Base-by-base conservation (phyloP, 2,888 invertebrate species). In the Galerucella calmariensis region DNA sequence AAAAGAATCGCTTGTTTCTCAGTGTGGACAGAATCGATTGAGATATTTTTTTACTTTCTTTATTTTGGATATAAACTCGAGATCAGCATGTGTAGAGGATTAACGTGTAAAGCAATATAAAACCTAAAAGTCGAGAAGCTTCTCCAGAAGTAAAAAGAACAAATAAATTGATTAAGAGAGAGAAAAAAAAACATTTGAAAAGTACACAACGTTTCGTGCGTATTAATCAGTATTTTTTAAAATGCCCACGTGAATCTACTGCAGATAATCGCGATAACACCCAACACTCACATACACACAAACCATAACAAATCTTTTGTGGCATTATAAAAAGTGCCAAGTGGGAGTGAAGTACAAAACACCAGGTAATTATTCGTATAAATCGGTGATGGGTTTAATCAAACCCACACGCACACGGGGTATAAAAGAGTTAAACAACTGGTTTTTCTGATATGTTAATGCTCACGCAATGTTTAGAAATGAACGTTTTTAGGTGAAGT, bases 301-400 rank as follows among this genome's bases (percentile, higher is more conserved):
- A 5, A 65, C 67, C 72, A 48, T 67, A 66, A 66, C 72, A 72
- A 72, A 72, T 72, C 72, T 72, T 72, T 66, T n/a, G 56, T 59
- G 66, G 65, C 59, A 72, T 72, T 72, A 66, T 66, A 67, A 72
- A 72, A 72, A 72, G 66, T 72, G 72, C 72, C 59, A 72, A 72
- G 72, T 66, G 66, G 72, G 72, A 72, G 66, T 72, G 66, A 72
- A 72, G 46, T 59, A 72, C 72, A 72, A 72, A 72, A 72, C 72
- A 53, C 66, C 20, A 59, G 35, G 70, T 70, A 74, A 70, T 71
- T 74, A 71, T 67, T 61, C 69, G 61, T 61, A 70, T 74, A 67
- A 61, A 74, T 71, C 67, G 62, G 63, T 67, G 69, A 62, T 63
- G 74, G 58, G 74, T 53, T 41, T 69, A 67, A 74, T 67, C 46